Conservation (phyloP, 2,113 vertebrate genomes). For the Nothobranchius furzeri region DNA sequence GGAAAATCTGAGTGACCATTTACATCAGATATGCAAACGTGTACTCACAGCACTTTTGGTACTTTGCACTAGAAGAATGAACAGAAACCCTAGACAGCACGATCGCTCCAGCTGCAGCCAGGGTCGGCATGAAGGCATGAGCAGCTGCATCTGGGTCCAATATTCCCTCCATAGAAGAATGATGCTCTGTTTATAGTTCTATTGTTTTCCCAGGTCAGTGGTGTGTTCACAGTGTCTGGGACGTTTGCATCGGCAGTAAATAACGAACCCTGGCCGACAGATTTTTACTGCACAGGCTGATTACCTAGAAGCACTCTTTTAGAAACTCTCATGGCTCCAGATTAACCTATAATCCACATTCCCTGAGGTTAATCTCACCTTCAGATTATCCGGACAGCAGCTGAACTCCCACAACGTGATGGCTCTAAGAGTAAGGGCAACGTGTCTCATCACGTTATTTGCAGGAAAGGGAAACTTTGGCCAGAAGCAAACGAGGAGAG, state of each 20-base stretch:
- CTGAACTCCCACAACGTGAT: slow-evolving; percentile 25
- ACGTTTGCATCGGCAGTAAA: slow-evolving; percentile 24
- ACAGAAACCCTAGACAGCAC: background rate
- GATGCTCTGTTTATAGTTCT: slow-evolving; percentile 15
- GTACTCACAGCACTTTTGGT: no score
- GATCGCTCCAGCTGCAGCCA: background rate
- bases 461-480: background rate
- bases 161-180: slow-evolving; percentile 19
- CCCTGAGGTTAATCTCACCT: slow-evolving; percentile 56
- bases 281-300: slow-evolving; percentile 20
- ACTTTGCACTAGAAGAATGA: background rate
- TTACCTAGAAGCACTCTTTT: slow-evolving; percentile 53
- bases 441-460: background rate
- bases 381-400: slow-evolving; percentile 43
- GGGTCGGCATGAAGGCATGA: slow-evolving; percentile 9
- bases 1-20: no score
- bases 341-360: slow-evolving; percentile 45
- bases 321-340: slow-evolving; percentile 45
- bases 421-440: slow-evolving; percentile 2
- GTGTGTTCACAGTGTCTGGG: slow-evolving; percentile 22
- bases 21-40: no score
- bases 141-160: slow-evolving; percentile 36
- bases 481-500: background rate
- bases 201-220: slow-evolving; percentile 9
- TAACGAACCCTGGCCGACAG: slow-evolving; percentile 14